A percentile compares a stretch with the other conserved stretches of the same genome.
Conservation (phyloP, 2,113 vertebrate species). For the Pygoscelis adeliae region DNA sequence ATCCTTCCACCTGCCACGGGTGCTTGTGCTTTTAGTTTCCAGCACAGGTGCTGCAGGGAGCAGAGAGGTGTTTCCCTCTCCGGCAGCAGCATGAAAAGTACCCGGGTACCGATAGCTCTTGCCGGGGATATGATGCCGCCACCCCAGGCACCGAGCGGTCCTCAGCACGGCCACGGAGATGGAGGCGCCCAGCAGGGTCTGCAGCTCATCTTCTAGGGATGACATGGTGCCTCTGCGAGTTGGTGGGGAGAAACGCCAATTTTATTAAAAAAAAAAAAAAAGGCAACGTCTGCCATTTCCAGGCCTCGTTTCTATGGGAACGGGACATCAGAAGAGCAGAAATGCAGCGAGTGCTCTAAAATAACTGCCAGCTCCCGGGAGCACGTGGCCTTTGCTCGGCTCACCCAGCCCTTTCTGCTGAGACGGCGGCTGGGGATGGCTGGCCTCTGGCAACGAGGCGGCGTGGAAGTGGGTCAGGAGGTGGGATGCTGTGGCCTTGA, state of each 20-base stretch:
- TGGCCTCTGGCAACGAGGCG: accelerated
- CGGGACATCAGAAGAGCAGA: conserved; percentile 36
- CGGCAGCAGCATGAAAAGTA: accelerated
- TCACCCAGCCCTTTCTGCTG: background rate
- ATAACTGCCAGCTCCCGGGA: background rate
- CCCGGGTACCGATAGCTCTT: accelerated
- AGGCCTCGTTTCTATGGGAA: conserved; percentile 64
- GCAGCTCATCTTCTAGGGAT: background rate
- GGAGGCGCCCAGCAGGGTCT: background rate
- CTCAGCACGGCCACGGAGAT: accelerated
- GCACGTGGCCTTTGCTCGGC: background rate
- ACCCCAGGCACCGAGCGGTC: accelerated
- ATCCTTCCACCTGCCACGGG: background rate
- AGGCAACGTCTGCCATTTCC: conserved; percentile 22
- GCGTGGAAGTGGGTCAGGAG: background rate
- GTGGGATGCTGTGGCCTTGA: background rate
- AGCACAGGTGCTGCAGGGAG: accelerated
- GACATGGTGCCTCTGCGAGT: background rate
- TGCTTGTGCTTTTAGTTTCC: background rate
- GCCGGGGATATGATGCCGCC: background rate
- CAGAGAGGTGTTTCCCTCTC: background rate
- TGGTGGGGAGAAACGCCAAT: background rate
- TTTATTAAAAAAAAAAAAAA: background rate
- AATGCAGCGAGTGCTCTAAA: background rate
- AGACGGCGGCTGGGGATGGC: accelerated